These are phyloP conservation scores for Aphelenchoides avenae DNA, from an alignment of 1,140 invertebrate species.

Conservation along the genomic window DNA sequence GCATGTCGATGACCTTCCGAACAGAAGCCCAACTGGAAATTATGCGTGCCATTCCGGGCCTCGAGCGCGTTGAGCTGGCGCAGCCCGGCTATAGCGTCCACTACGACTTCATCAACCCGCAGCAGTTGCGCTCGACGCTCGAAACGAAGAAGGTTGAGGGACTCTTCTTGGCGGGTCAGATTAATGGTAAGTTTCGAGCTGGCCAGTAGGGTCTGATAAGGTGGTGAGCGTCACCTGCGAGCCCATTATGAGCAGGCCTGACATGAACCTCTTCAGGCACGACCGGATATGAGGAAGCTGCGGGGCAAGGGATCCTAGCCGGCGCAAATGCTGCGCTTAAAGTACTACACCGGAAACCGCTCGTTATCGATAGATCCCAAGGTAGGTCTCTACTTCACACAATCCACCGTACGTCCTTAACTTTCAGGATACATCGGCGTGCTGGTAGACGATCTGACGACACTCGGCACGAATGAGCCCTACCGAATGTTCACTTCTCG, in stretches of 20 bases:
- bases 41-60: constrained; percentile 70
- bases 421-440: constrained; percentile 79
- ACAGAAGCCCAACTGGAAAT: constrained; percentile 74
- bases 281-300: constrained; percentile 85
- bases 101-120: constrained; percentile 85
- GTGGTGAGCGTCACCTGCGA: too few relatives aligned
- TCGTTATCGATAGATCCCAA: constrained; percentile 5
- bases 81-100: constrained; percentile 75
- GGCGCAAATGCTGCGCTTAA: constrained; percentile 60
- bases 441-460: constrained; percentile 82
- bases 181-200: constrained; percentile 75
- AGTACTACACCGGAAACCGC: constrained; percentile 9
- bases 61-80: constrained; percentile 73
- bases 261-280: background rate
- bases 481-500: constrained; percentile 91
- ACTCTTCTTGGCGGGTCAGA: constrained; percentile 85
- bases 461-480: constrained; percentile 77
- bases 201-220: too few relatives aligned
- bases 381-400: constrained; percentile 47
- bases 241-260: constrained; percentile 65
- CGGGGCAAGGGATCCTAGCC: constrained; percentile 82
- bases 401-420: constrained; percentile 63
- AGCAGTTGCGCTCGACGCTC: constrained; percentile 73
- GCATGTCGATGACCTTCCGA: constrained; percentile 80
- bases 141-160: constrained; percentile 74